Evolutionary conservation across 2,888 invertebrate species (phyloP), one percentile per base, ranked within the genome.

Genomic region (Fissipunctia ypsillon): DNA sequence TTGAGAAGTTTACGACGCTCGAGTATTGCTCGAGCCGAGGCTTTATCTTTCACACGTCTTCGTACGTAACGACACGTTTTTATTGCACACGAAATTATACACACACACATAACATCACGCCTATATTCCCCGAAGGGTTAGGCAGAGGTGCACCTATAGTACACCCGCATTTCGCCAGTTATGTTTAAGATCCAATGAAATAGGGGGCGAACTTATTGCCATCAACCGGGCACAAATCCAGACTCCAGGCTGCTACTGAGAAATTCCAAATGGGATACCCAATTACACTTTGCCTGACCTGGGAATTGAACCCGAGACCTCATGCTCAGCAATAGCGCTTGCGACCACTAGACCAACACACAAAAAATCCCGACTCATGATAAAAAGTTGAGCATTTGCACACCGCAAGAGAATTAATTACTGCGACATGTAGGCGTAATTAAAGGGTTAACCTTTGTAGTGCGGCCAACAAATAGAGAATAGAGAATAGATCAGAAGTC

Each of bases 401-500:
- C 67, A 64, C 71, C 28, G 12, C n/a, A 50, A 84, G 70, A 31
- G 57, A 66, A 81, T 76, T 81, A 65, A 68, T 81, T 73, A 73
- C 43, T n/a, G 52, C 31, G 61, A 74, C 64, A 65, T 48, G 77
- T 65, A n/a, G 68, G 64, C 50, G 67, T 73, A 76, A 85, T 87
- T 78, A 76, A 76, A 76, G 83, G 75, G 73, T 61, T 65, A 59
- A 69, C 77, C 69, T 84, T 61, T 71, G 25, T 69, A 63, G 64
- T 54, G 63, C 22, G 31, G 54, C 70, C 56, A 74, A 71, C 78
- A 85, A 88, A 89, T 85, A 83, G 84, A 88, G 86, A 79, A 91
- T 89, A 84, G 89, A 87, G 91, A 89, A 92, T 91, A 93, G 93
- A 93, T 93, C 92, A 90, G 89, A 84, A 89, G 88, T 88, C 86